Percentiles rank a stretch among this genome's conserved stretches.
phyloP scores from a whole-genome alignment of 2,888 invertebrate genomes.

The Digitonthophagus gazella region DNA sequence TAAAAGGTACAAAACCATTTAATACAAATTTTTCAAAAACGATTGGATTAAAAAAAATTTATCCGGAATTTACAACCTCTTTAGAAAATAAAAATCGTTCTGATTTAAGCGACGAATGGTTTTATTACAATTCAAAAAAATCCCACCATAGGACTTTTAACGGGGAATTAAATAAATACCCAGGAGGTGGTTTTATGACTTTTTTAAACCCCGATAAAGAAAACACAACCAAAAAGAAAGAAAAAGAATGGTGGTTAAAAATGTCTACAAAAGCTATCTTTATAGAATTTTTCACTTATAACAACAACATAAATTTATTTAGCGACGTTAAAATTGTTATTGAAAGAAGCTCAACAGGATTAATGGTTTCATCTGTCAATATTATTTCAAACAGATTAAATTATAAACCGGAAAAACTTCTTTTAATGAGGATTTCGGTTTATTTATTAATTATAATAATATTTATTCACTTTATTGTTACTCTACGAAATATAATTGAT shows the following conservation, averaged over 20 bases:
- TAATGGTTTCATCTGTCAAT: neutral
- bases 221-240: neutral
- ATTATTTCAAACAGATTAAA: neutral
- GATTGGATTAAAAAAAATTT: conserved; percentile 22
- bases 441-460: neutral
- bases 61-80: conserved; percentile 24
- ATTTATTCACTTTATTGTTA: neutral
- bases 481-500: neutral
- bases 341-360: neutral
- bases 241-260: neutral
- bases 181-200: neutral
- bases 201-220: neutral
- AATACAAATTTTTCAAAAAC: neutral
- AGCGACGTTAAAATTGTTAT: neutral
- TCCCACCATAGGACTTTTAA: neutral
- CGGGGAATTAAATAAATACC: neutral
- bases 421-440: neutral
- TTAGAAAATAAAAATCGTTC: neutral
- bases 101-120: too few species aligned
- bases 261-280: neutral
- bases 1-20: conserved; percentile 24
- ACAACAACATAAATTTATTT: neutral
- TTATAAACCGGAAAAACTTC: neutral
- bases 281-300: neutral
- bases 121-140: neutral